Evolutionary conservation across 1,140 invertebrate genomes (phyloP), one percentile per base, ranked within the genome.

Genomic region (Tetraneura akinire): DNA sequence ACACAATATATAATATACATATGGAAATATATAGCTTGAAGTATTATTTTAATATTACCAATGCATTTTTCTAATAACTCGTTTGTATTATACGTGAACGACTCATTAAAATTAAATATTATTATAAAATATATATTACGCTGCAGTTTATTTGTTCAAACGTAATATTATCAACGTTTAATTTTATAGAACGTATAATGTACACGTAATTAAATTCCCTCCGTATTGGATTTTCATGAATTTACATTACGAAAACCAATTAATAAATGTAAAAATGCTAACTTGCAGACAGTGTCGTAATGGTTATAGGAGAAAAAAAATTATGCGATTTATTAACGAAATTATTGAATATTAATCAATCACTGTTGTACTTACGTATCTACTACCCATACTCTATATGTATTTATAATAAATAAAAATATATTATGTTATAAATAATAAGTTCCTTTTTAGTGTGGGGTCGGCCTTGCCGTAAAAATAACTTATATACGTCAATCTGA

Each of bases 391-490:
- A n/a, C n/a, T n/a, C n/a, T n/a, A n/a, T n/a, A n/a, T n/a, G n/a
- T n/a, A n/a, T n/a, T 37, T 37, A 8, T 37, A 37, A 37, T 37
- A 37, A 37, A n/a, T n/a, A n/a, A n/a, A n/a, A n/a, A n/a, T n/a
- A n/a, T 8, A 37, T 37, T 37, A 37, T 37, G 8, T 37, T 37
- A 37, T 37, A 37, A 37, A 37, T 37, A 4, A 4, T 3, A 37
- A 14, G 29, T 62, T n/a, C n/a, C n/a, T n/a, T n/a, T n/a, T n/a
- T 62, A 18, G 29, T 62, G 29, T 62, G 60, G 8, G 32, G 60
- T 62, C n/a, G 64, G 13, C 64, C 32, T 66, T 66, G 37, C 13
- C n/a, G 64, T 42, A 11, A 6, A 10, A 37, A 68, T 68, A 68
- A 68, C 21, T 47, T 13, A 23, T 47, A 8, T n/a, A 37, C 66